Conservation (phyloP, 2,888 invertebrate genomes). For the Ornithoptera priamus region DNA sequence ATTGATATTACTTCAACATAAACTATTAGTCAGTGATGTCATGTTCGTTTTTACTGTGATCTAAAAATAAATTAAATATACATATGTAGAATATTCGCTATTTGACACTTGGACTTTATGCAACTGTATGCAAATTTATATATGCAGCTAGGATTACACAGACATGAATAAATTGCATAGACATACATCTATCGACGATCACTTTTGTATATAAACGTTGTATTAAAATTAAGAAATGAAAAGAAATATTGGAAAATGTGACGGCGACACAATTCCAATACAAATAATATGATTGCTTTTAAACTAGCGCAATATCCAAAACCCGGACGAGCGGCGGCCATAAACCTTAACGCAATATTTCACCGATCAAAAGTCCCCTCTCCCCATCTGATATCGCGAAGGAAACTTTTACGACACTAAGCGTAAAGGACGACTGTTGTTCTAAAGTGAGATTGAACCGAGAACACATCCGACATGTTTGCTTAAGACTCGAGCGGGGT, state of each 20-base stretch:
- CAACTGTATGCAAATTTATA: no score
- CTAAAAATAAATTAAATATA: no score
- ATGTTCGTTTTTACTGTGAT: no score
- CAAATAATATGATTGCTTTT: slow-evolving; percentile 13
- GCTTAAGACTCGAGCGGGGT: slow-evolving; percentile 20
- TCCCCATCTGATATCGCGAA: slow-evolving; percentile 17
- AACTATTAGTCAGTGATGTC: no score
- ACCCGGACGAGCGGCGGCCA: background rate
- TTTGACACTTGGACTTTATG: no score
- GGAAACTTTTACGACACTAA: slow-evolving; percentile 26
- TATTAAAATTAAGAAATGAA: background rate
- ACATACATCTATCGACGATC: no score
- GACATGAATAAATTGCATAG: no score
- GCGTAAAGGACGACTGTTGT: slow-evolving; percentile 28
- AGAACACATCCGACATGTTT: slow-evolving; percentile 27
- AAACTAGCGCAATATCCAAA: slow-evolving; percentile 19
- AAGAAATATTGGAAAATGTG: background rate
- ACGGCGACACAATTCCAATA: slow-evolving; percentile 1
- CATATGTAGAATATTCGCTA: no score
- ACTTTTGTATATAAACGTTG: no score
- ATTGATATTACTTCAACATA: no score
- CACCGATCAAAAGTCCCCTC: slow-evolving; percentile 18
- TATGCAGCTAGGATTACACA: no score
- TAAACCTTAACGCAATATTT: slow-evolving; percentile 25
- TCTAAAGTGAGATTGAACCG: slow-evolving; percentile 29